Evolutionary conservation across 1,140 invertebrate species (phyloP).

Genomic region (Venturia canescens): DNA sequence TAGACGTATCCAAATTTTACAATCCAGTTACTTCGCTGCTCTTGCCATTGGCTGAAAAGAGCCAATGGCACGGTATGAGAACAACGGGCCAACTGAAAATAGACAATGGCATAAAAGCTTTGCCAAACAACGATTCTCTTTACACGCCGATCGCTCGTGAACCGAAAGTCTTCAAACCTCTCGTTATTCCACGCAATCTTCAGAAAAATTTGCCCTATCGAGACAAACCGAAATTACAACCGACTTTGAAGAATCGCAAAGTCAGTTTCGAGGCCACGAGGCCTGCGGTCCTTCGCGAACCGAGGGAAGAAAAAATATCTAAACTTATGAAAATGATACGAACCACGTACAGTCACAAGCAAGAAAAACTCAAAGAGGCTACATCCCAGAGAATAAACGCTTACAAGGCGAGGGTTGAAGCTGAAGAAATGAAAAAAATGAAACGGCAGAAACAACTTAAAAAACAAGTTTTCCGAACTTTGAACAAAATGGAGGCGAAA

Average conservation of each 20-base stretch:
- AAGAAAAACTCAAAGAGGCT: slow-evolving; percentile 78
- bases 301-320: slow-evolving; percentile 90
- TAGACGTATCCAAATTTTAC: slow-evolving; percentile 96
- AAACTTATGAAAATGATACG: slow-evolving; percentile 90
- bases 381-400: slow-evolving; percentile 82
- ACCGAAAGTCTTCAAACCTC: slow-evolving; percentile 86
- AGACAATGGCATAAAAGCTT: slow-evolving; percentile 85
- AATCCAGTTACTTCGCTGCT: slow-evolving; percentile 93
- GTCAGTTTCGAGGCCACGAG: slow-evolving; percentile 79
- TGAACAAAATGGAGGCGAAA: slow-evolving; percentile 82
- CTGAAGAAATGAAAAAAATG: slow-evolving; percentile 82
- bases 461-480: slow-evolving; percentile 88
- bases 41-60: slow-evolving; percentile 85
- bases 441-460: slow-evolving; percentile 88
- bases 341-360: slow-evolving; percentile 81
- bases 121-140: slow-evolving; percentile 88
- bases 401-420: slow-evolving; percentile 81
- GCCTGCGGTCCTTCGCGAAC: slow-evolving; percentile 93
- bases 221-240: slow-evolving; percentile 89
- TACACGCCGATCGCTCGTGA: slow-evolving; percentile 88
- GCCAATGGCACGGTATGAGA: slow-evolving; percentile 93
- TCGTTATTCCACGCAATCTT: slow-evolving; percentile 91
- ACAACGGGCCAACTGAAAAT: slow-evolving; percentile 94
- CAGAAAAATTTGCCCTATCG: slow-evolving; percentile 94
- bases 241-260: slow-evolving; percentile 70